Evolutionary conservation across 2,113 vertebrate species (phyloP).

Genomic region (Psittacus erithacus): DNA sequence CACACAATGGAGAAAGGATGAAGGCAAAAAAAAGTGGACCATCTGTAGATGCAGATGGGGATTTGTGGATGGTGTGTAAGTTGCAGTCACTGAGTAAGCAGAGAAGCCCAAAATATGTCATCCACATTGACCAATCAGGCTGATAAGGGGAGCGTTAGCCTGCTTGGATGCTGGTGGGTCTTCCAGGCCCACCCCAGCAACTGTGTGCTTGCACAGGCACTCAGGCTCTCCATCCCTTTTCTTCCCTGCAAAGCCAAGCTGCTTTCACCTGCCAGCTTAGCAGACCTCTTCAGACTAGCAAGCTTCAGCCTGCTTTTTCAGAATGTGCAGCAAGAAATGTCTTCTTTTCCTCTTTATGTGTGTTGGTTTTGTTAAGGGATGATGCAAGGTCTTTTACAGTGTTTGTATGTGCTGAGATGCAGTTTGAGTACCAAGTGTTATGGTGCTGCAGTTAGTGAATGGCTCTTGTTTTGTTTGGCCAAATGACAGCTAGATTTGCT

Average conservation of each 20-base stretch:
- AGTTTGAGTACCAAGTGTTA: not conserved
- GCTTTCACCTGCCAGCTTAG: not conserved
- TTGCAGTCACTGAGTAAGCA: slow-evolving; percentile 67
- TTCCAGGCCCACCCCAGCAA: slow-evolving; percentile 32
- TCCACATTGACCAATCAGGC: slow-evolving; percentile 74
- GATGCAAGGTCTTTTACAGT: not conserved
- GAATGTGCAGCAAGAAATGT: not conserved
- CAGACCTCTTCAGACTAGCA: not conserved
- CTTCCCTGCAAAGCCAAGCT: not conserved
- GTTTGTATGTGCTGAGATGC: not conserved
- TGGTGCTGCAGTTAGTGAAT: not conserved
- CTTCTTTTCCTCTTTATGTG: not conserved
- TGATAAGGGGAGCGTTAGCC: slow-evolving; percentile 47
- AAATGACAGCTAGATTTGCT: not conserved
- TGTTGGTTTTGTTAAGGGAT: not conserved
- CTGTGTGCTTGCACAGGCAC: not conserved
- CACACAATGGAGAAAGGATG: slow-evolving; percentile 33
- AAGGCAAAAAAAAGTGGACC: not conserved
- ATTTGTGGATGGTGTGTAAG: slow-evolving; percentile 77
- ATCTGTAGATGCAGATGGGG: slow-evolving; percentile 81
- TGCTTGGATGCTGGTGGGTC: not conserved
- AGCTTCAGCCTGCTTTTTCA: not conserved
- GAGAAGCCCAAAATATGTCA: slow-evolving; percentile 80
- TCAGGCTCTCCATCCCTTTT: not conserved
- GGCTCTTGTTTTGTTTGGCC: not conserved